Conservation (phyloP, 64 coral and sea anemone species). For the Platygyra sinensis region DNA sequence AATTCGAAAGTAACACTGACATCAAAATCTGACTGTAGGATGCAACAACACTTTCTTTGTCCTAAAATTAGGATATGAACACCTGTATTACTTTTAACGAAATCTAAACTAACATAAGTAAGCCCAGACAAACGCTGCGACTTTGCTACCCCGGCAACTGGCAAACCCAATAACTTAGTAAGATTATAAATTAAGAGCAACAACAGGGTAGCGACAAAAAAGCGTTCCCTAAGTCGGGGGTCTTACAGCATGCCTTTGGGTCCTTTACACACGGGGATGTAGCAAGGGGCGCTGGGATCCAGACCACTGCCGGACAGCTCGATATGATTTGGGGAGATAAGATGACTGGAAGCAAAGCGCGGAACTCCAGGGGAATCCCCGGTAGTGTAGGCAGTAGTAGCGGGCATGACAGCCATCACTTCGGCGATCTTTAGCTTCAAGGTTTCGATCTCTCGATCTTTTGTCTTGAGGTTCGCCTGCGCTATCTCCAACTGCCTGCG, state of each 20-base stretch:
- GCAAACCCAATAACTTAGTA: slow-evolving; percentile 40
- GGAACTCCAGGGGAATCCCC: slow-evolving; percentile 15
- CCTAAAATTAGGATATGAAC: not conserved
- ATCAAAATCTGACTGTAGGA: not conserved
- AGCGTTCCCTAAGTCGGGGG: not conserved
- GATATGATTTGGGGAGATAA: slow-evolving; percentile 51
- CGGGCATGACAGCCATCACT: slow-evolving; percentile 94
- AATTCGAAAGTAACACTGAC: slow-evolving; percentile 8
- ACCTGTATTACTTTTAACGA: slow-evolving; percentile 22
- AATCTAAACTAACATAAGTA: not conserved
- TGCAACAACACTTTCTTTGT: not conserved
- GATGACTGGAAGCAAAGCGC: slow-evolving; percentile 31
- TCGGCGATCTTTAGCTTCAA: slow-evolving; percentile 96
- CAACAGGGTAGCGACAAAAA: not conserved
- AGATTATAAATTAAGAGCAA: slow-evolving; percentile 40
- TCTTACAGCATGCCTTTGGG: slow-evolving; percentile 89
- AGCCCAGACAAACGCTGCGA: slow-evolving; percentile 12
- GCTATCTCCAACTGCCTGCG: slow-evolving; percentile 90
- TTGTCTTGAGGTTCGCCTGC: slow-evolving; percentile 76
- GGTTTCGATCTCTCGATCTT: slow-evolving; percentile 84
- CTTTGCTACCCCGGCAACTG: slow-evolving; percentile 13
- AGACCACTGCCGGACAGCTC: slow-evolving; percentile 73
- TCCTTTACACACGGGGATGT: slow-evolving; percentile 67
- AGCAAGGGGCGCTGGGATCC: slow-evolving; percentile 80
- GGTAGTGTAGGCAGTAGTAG: slow-evolving; percentile 46